Conservation (phyloP, 92 coral and sea anemone species). For the Muricea muricata region DNA sequence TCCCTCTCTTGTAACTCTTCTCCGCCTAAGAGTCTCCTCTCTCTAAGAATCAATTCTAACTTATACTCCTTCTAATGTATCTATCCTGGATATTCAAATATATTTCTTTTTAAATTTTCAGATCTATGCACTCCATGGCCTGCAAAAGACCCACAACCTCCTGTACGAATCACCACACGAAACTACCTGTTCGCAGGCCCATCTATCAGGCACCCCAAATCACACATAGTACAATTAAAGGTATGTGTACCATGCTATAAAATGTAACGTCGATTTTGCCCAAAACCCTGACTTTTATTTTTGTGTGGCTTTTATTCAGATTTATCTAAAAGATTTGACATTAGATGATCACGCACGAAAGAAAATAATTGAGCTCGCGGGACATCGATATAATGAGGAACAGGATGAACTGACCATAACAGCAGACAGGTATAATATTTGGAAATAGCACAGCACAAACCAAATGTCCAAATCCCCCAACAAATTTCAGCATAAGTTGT, state of each 20-base stretch:
- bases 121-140: slow-evolving; percentile 96
- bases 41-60: background rate
- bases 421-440: slow-evolving; percentile 75
- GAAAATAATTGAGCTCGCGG: slow-evolving; percentile 83
- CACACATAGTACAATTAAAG: slow-evolving; percentile 94
- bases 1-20: too few species aligned
- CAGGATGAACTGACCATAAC: slow-evolving; percentile 82
- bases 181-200: slow-evolving; percentile 97
- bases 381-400: slow-evolving; percentile 81
- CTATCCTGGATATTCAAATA: background rate
- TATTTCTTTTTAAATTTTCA: slow-evolving; percentile 9
- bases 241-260: slow-evolving; percentile 34
- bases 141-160: slow-evolving; percentile 51
- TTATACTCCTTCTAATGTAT: background rate
- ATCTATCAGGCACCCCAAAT: slow-evolving; percentile 92
- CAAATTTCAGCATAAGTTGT: background rate
- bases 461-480: background rate
- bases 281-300: background rate
- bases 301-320: slow-evolving; percentile 47
- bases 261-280: too few species aligned
- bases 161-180: slow-evolving; percentile 80
- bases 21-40: background rate
- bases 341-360: slow-evolving; percentile 90
- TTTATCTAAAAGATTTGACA: slow-evolving; percentile 81
- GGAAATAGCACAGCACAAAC: background rate